A percentile compares a stretch with the other conserved stretches of the same genome.
Evolutionary conservation across 2,113 vertebrate species (phyloP).

Genomic region (Ctenomys sociabilis): DNA sequence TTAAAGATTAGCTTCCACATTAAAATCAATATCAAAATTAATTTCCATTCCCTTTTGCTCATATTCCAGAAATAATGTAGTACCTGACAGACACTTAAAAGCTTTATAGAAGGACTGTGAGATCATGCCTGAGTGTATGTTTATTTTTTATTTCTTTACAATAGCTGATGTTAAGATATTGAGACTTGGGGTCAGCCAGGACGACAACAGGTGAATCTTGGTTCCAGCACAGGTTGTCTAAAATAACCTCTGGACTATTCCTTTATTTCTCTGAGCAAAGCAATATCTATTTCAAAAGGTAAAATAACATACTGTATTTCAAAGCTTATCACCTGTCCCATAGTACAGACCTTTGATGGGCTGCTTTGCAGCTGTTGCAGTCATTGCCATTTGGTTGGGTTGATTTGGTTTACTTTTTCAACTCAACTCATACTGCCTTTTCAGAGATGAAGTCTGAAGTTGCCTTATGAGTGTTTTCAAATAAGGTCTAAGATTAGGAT

Average conservation of each 20-base stretch:
- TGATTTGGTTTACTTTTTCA: background rate
- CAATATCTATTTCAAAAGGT: background rate
- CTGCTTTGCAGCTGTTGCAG: background rate
- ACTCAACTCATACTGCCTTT: background rate
- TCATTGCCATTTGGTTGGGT: background rate
- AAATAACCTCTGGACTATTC: background rate
- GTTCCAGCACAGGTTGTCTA: background rate
- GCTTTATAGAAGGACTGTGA: background rate
- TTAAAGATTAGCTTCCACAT: conserved; percentile 25
- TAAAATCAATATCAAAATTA: conserved; percentile 45
- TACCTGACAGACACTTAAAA: background rate
- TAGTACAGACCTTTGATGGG: no score
- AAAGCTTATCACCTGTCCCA: background rate
- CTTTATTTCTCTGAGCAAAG: background rate
- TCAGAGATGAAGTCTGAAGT: background rate
- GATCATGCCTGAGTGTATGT: background rate
- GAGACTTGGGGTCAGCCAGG: background rate
- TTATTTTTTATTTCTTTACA: background rate
- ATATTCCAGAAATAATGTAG: background rate
- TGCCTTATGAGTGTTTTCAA: background rate
- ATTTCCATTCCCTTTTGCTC: background rate
- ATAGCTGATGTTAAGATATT: background rate
- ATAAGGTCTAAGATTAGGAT: background rate
- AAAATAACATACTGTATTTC: background rate
- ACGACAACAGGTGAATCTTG: background rate